These are phyloP conservation scores for Percopsis omiscomaycus DNA, from an alignment of 2,797 vertebrate genomes.

Conservation along the genomic window DNA sequence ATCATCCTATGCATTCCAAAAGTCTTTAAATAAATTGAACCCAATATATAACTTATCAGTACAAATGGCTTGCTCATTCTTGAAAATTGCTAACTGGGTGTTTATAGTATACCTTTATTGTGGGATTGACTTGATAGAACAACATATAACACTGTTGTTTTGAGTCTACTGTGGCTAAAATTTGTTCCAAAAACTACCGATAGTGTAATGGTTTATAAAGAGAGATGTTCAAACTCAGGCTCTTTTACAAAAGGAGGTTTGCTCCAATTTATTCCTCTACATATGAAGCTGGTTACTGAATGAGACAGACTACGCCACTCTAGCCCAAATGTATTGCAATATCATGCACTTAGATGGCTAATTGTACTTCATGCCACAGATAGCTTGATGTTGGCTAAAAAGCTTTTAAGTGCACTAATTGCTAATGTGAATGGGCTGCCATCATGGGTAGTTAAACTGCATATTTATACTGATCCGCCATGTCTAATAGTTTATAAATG, in stretches of 20 bases:
- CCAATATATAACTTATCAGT: neutral
- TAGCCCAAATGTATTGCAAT: conserved; percentile 34
- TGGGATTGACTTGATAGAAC: no score
- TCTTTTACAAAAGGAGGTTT: conserved; percentile 9
- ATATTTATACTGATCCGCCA: conserved; percentile 47
- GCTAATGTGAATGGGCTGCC: conserved; percentile 48
- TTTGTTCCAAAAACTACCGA: neutral
- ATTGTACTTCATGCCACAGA: conserved; percentile 51
- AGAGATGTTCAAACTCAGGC: conserved; percentile 8
- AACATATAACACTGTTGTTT: neutral
- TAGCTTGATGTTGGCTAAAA: conserved; percentile 61
- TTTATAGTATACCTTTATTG: no score
- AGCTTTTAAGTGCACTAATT: conserved; percentile 64
- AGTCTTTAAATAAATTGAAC: no score
- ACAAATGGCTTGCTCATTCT: neutral
- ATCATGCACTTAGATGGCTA: conserved; percentile 39
- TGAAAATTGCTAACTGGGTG: neutral
- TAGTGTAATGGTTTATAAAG: conserved; percentile 15
- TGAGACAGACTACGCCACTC: conserved; percentile 28
- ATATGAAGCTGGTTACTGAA: conserved; percentile 37
- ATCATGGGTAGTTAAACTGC: conserved; percentile 50
- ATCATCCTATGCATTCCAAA: no score
- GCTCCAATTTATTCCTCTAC: conserved; percentile 20
- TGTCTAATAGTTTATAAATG: conserved; percentile 40
- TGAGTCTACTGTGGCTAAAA: neutral